Percentiles rank a stretch among this genome's conserved stretches.
Evolutionary conservation across 2,888 invertebrate species (phyloP).

Genomic region (Agrilus biguttatus): DNA sequence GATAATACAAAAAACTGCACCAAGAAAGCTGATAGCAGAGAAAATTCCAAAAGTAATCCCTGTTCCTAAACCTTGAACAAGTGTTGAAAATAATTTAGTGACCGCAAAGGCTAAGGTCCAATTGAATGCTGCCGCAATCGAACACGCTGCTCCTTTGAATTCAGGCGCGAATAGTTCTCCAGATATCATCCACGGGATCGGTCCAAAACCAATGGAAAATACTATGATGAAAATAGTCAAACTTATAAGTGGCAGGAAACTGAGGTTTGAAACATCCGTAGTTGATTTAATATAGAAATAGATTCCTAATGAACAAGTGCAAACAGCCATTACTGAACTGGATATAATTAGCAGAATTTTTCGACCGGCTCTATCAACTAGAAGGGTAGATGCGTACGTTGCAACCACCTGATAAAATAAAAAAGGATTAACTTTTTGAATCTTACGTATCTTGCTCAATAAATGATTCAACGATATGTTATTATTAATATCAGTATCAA

Average conservation of each 20-base stretch:
- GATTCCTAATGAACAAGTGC: constrained; percentile 30
- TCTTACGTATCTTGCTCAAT: no score
- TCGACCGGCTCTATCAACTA: constrained; percentile 46
- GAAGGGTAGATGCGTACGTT: constrained; percentile 39
- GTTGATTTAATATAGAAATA: constrained; percentile 25
- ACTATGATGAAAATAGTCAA: constrained; percentile 19
- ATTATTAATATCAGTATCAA: no score
- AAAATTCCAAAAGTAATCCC: constrained; percentile 56
- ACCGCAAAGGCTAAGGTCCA: constrained; percentile 55
- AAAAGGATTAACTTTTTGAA: background rate
- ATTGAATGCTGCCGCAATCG: constrained; percentile 51
- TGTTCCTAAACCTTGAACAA: constrained; percentile 38
- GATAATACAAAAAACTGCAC: constrained; percentile 45
- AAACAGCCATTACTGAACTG: constrained; percentile 39
- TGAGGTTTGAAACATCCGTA: constrained; percentile 15
- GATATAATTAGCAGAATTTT: constrained; percentile 47
- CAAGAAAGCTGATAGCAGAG: constrained; percentile 41
- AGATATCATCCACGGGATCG: constrained; percentile 58
- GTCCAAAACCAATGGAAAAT: constrained; percentile 54
- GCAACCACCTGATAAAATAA: constrained; percentile 33
- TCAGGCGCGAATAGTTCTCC: constrained; percentile 52
- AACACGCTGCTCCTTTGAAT: constrained; percentile 47
- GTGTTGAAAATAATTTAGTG: constrained; percentile 46
- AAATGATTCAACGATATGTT: no score
- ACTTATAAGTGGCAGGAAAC: constrained; percentile 15